Conservation (phyloP, 2,888 invertebrate species). For the Drosophila mettleri region DNA sequence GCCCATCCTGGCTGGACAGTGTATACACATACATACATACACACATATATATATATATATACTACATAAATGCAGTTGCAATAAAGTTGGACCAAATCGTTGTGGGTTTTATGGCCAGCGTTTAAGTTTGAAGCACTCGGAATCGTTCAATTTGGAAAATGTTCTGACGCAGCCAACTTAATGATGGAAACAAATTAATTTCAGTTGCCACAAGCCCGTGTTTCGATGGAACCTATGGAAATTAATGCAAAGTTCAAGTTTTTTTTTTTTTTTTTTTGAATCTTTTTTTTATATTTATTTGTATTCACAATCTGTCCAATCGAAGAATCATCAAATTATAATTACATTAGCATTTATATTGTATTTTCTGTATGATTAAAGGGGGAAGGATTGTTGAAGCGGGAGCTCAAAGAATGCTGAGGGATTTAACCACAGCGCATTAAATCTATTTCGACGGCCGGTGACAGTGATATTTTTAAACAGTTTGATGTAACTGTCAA, state of each 20-base stretch:
- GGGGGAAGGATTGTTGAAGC: too few species aligned
- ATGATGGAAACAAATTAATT: constrained; percentile 21
- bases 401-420: too few species aligned
- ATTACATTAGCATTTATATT: too few species aligned
- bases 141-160: constrained; percentile 24
- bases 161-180: constrained; percentile 23
- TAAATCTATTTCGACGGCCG: too few species aligned
- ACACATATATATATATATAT: neutral
- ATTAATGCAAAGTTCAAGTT: neutral
- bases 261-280: too few species aligned
- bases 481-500: too few species aligned
- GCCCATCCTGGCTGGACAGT: constrained; percentile 22
- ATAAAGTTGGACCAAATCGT: constrained; percentile 52
- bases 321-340: too few species aligned
- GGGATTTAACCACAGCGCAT: too few species aligned
- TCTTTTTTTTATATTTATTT: too few species aligned
- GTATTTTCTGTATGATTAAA: too few species aligned
- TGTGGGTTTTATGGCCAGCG: constrained; percentile 36
- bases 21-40: constrained; percentile 32
- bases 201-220: constrained; percentile 1
- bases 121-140: constrained; percentile 33
- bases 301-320: too few species aligned
- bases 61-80: constrained; percentile 40
- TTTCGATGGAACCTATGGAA: neutral
- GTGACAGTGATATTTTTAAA: too few species aligned